Evolutionary conservation across 2,888 invertebrate genomes (phyloP), one percentile per base, ranked within the genome.

Genomic region (Eupithecia vulgata): DNA sequence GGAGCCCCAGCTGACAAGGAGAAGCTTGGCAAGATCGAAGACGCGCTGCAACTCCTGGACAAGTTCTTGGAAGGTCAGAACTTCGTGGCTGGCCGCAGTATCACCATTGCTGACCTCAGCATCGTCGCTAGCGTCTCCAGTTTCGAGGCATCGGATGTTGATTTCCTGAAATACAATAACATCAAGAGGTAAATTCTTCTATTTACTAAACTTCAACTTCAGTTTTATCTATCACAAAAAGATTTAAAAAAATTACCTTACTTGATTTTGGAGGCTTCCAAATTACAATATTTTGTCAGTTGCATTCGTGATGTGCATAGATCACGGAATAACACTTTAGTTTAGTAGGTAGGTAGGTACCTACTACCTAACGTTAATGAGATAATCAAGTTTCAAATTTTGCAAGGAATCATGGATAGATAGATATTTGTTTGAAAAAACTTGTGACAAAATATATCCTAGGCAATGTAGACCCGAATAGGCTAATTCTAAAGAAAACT

Each of bases 101-200:
- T 97, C 70, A 98, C 98, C 25, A 87, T 98, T 25, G 98, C 98
- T 10, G 98, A 98, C 89, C 93, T 97, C 61, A 91, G 96, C 48
- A 86, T 98, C 65, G 91, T 96, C 45, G 95, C 97, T 12, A 95
- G 95, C 10, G 95, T 97, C 13, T 96, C 97, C 67, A 96, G 96
- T 76, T 95, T 95, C 76, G 97, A 97, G 83, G 96, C 96, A 68
- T 90, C 95, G 25, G 94, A 95, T 1, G 95, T 96, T 76, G 97
- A 97, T 86, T 85, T 97, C 77, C 95, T 95, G 84, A 95, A 96
- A 82, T 97, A 95, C 90, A 88, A 95, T 66, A 97, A 97, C 82
- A 94, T 97, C 71, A 88, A 90, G 74, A 96, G 94, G 92, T 94
- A 77, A 65, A n/a, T n/a, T n/a, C 40, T 21, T 37, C 13, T 5